Conservation (phyloP, 2,888 invertebrate species). For the Hirtodrosophila cameraria region DNA sequence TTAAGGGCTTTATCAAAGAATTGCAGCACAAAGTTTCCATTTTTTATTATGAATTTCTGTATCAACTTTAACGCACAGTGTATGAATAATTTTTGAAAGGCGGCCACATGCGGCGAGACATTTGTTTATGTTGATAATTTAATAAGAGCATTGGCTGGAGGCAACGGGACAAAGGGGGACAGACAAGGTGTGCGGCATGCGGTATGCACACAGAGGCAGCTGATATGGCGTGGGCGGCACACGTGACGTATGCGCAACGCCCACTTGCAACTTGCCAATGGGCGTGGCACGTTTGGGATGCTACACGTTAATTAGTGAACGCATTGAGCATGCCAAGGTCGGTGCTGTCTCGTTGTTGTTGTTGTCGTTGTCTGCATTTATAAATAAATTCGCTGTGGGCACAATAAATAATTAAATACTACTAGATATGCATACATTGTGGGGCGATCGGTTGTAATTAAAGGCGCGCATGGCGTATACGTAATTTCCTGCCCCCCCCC, state of each 20-base stretch:
- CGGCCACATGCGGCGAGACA: conserved; percentile 63
- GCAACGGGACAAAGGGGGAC: conserved; percentile 7
- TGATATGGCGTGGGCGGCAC: conserved; percentile 28
- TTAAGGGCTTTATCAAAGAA: too few relatives aligned
- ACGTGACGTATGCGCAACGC: conserved; percentile 59
- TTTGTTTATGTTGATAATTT: conserved; percentile 78
- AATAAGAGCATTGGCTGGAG: conserved; percentile 70
- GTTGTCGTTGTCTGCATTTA: conserved; percentile 62
- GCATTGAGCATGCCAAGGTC: conserved; percentile 49
- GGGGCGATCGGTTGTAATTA: conserved; percentile 54
- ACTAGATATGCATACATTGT: conserved; percentile 56
- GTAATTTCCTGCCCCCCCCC: conserved; percentile 28
- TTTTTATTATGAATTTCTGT: too few relatives aligned
- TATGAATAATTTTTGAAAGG: conserved; percentile 39
- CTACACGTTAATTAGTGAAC: conserved; percentile 49
- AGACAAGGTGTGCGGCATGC: conserved; percentile 2
- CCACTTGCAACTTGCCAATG: conserved; percentile 25
- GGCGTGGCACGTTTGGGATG: conserved; percentile 4
- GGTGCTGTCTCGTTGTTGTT: conserved; percentile 25
- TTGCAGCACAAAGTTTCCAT: too few relatives aligned
- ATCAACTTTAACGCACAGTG: conserved; percentile 43
- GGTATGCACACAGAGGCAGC: too few relatives aligned
- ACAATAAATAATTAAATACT: conserved; percentile 73
- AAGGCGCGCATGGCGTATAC: conserved; percentile 57
- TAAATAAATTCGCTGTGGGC: conserved; percentile 67